Conservation (phyloP, 2,888 invertebrate species). For the Schizaphis graminum region DNA sequence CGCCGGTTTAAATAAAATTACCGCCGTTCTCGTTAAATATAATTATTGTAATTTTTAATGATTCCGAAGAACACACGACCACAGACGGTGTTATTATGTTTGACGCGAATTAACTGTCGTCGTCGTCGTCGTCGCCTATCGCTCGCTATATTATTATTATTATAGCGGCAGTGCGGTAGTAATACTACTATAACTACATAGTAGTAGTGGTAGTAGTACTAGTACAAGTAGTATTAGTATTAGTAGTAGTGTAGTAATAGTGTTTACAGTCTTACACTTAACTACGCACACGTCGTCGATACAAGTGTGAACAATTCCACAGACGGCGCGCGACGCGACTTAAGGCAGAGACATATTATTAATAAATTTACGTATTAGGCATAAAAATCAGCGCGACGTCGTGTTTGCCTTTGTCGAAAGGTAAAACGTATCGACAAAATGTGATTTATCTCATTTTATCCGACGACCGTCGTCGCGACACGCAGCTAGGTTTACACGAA, state of each 20-base stretch:
- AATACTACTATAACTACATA: background rate
- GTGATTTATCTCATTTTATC: background rate
- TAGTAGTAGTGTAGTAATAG: background rate
- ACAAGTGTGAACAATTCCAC: conserved; percentile 44
- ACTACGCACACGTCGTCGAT: conserved; percentile 16
- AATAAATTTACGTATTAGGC: too few relatives aligned
- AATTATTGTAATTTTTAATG: conserved; percentile 50
- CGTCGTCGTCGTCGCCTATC: background rate
- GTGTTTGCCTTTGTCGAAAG: conserved; percentile 13
- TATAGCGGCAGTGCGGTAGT: background rate
- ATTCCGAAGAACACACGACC: conserved; percentile 19
- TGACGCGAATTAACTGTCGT: conserved; percentile 43
- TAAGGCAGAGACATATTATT: background rate
- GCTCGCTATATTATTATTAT: background rate
- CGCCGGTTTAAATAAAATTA: conserved; percentile 32
- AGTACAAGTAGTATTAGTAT: background rate
- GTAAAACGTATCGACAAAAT: background rate
- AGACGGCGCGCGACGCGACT: background rate
- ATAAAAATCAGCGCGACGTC: background rate
- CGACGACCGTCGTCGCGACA: background rate
- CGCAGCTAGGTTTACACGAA: background rate
- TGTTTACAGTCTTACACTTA: conserved; percentile 17
- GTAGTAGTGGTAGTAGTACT: background rate
- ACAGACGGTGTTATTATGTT: conserved; percentile 16
- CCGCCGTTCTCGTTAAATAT: conserved; percentile 41